Conservation (phyloP, 2,888 invertebrate species). For the Cosmopolites sordidus region DNA sequence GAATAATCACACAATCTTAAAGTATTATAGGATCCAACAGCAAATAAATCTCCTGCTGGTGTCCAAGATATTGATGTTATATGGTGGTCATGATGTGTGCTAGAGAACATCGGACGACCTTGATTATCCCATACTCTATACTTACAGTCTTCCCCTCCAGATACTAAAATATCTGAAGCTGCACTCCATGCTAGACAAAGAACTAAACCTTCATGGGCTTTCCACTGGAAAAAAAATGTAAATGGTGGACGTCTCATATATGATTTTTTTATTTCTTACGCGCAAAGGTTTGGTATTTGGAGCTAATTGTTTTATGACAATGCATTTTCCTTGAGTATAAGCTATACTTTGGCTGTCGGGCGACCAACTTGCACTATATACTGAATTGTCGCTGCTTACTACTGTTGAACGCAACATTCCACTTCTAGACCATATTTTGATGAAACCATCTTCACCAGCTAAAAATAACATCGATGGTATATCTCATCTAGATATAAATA, state of each 20-base stretch:
- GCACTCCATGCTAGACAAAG: conserved; percentile 93
- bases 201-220: conserved; percentile 92
- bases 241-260: not conserved
- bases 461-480: no score
- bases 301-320: conserved; percentile 68
- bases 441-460: conserved; percentile 95
- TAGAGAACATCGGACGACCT: conserved; percentile 83
- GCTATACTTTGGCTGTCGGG: conserved; percentile 66
- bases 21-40: conserved; percentile 90
- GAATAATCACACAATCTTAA: conserved; percentile 88
- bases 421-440: conserved; percentile 96
- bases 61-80: conserved; percentile 90
- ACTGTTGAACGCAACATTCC: conserved; percentile 90
- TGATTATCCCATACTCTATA: conserved; percentile 86
- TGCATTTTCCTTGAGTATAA: conserved; percentile 63
- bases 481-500: no score
- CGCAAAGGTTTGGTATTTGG: conserved; percentile 69
- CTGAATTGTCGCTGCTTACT: conserved; percentile 72
- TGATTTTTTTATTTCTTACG: conserved; percentile 47
- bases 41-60: conserved; percentile 85
- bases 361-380: conserved; percentile 82
- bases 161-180: conserved; percentile 83
- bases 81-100: conserved; percentile 82
- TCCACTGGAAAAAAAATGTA: conserved; percentile 64
- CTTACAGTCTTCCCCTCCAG: conserved; percentile 92